A percentile compares a stretch with the other conserved stretches of the same genome.
Conservation (phyloP, 2,888 invertebrate genomes). For the Sesia apiformis region DNA sequence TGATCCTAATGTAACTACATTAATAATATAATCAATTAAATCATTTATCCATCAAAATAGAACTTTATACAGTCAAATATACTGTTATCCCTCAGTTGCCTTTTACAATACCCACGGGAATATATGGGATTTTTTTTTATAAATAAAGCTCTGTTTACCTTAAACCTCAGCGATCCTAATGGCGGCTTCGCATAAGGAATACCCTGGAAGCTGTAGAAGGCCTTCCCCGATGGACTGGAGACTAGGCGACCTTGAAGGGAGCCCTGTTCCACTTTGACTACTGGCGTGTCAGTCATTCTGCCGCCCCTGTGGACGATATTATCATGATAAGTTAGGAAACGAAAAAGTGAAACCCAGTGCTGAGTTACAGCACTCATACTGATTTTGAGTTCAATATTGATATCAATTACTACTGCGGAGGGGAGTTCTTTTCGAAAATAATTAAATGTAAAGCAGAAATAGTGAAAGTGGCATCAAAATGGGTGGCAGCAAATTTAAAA, state of each 20-base stretch:
- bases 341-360: not conserved
- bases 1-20: no score
- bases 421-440: no score
- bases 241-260: slow-evolving; percentile 47
- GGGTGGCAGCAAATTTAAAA: no score
- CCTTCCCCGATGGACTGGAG: slow-evolving; percentile 41
- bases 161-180: slow-evolving; percentile 56
- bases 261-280: slow-evolving; percentile 54
- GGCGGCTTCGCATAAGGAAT: slow-evolving; percentile 65
- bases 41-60: no score
- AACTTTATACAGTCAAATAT: no score
- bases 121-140: no score
- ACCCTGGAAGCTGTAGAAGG: slow-evolving; percentile 62
- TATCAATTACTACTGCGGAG: not conserved
- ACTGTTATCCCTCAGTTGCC: no score
- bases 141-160: slow-evolving; percentile 23
- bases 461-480: no score
- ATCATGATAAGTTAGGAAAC: not conserved
- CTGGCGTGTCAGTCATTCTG: slow-evolving; percentile 59
- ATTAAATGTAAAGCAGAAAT: no score
- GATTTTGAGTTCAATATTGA: not conserved
- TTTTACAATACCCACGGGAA: no score
- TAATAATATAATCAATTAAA: no score
- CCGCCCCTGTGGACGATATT: slow-evolving; percentile 42
- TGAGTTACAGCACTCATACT: no score